Evolutionary conservation across 2,888 invertebrate genomes (phyloP).

Genomic region (Eremobia ochroleuca): DNA sequence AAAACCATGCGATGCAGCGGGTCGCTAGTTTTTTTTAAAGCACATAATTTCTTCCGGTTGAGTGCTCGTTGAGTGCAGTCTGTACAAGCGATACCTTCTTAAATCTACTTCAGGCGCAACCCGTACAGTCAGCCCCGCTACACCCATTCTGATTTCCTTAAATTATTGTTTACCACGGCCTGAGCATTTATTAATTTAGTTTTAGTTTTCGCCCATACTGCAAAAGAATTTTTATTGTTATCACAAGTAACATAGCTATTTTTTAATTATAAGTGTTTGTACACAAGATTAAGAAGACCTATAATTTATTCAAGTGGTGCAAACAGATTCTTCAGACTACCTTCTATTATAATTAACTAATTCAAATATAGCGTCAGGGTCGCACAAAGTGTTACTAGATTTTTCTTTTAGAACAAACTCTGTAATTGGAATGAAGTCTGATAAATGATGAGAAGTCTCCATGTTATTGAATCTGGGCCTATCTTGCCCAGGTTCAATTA

Average conservation of each 20-base stretch:
- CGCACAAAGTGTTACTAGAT: not conserved
- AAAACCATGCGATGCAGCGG: not conserved
- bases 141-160: not conserved
- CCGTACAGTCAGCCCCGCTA: not conserved
- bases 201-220: not conserved
- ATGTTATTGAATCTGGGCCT: too few species aligned
- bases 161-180: not conserved
- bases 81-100: not conserved
- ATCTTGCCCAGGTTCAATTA: not conserved
- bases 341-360: slow-evolving; percentile 15
- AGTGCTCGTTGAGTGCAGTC: not conserved
- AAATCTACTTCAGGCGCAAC: not conserved
- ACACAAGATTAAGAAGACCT: too few species aligned
- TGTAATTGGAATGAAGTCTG: slow-evolving; percentile 9
- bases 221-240: not conserved
- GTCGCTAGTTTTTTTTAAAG: not conserved
- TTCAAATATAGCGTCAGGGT: not conserved
- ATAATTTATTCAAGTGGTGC: not conserved
- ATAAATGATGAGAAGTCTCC: slow-evolving; percentile 8
- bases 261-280: too few species aligned
- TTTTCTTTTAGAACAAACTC: not conserved
- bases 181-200: not conserved
- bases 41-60: too few species aligned
- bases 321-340: not conserved
- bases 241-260: not conserved